Base-by-base conservation (phyloP, 2,888 invertebrate genomes). In the Arctia plantaginis region DNA sequence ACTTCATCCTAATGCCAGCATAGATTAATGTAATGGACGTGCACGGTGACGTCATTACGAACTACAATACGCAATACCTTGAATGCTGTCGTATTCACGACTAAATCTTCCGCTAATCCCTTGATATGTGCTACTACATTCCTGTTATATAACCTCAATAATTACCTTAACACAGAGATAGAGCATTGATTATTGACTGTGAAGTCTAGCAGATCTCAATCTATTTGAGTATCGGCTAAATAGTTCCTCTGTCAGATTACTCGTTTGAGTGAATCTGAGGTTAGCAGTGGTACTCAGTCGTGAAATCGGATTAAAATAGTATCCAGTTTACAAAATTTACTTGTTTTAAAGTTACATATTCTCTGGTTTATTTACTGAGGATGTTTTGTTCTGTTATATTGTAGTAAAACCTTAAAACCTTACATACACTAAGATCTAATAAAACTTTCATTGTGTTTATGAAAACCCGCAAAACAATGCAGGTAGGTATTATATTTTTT, bases 171-270 rank as follows among this genome's bases (percentile, higher is more conserved):
- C 27, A 33, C 35, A 59, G 55, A 23, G 55, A 15, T 55, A 55
- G 27, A 15, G 39, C 59, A 69, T n/a, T 59, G 39, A 51, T 41
- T n/a, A 66, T 44, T 71, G 66, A 55, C 39, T 33, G n/a, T n/a
- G n/a, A n/a, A n/a, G n/a, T 27, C 66, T 30, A 55, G 30, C 44
- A 55, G 39, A 67, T 39, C n/a, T 23, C 2, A 33, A 66, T 55
- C 66, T 51, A 51, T 33, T 51, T n/a, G 39, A 62, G 39, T 65
- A 55, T 67, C 65, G 66, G 47, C 33, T 51, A 72, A 51, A 51
- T 66, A 65, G 59, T 67, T 41, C 55, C 47, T 4, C 44, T 72
- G 41, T 62, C 55, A 67, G 59, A 72, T 72, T 67, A 72, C 20
- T 30, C 55, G 33, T 64, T 70, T 44, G 64, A 64, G 41, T 64